Base-by-base conservation (phyloP, 1,140 invertebrate species). In the Oryctes rhinoceros region DNA sequence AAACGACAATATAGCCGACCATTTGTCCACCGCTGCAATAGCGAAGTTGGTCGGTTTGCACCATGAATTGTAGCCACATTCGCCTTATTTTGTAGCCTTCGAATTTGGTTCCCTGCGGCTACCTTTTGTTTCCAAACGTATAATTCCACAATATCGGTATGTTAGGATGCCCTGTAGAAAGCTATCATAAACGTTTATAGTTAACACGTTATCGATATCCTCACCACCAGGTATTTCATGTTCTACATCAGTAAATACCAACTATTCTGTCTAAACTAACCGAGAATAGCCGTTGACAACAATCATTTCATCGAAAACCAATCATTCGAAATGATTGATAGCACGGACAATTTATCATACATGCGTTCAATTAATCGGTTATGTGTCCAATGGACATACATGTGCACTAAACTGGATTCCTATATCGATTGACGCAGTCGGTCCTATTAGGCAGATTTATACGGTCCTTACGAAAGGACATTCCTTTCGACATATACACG, bases 311-410 rank as follows among this genome's bases (percentile, higher is more conserved):
- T 71, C 24, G 65, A 7, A 15, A 11, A 71, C 24, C 65, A 71
- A 30, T 24, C 35, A 10, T 24, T 71, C 18, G 11, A 71, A 71
- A 24, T 71, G 65, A 71, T 71, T 30, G 65, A 71, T 71, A 71
- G 65, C 7, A 15, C 18, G 65, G 9, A 71, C 24, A 71, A 71
- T 71, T 71, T 71, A 71, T 71, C 65, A 71, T 24, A 24, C 20
- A 71, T 10, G 13, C 20, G 20, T 37, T 71, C 65, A 71, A 71
- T 71, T 71, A 71, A 71, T 15, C 24, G 10, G 65, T 71, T 71
- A 71, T 9, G 35, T 37, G 13, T 71, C 20, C 53, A 59, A 59
- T 30, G 24, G 24, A 30, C 15, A 2, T 59, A 71, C 20, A 71
- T 71, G 65, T 37, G 7, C 3, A 71, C 65, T 24, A 71, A 71